Evolutionary conservation across 2,888 invertebrate genomes (phyloP).

Genomic region (Ethmia dodecea): DNA sequence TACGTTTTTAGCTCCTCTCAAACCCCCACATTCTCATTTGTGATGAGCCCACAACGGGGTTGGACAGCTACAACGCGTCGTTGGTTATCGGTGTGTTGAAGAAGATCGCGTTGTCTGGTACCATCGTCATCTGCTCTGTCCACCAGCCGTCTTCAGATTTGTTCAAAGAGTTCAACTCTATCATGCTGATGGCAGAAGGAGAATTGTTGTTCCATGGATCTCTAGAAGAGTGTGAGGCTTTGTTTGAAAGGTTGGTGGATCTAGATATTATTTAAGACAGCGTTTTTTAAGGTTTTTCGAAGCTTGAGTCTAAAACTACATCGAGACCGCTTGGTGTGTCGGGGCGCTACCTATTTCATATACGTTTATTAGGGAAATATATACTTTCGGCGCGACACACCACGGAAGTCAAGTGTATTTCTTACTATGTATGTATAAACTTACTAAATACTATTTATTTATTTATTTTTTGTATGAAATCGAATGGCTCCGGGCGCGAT

Average conservation of each 20-base stretch:
- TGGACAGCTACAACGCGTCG: slow-evolving; percentile 92
- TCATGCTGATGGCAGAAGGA: slow-evolving; percentile 87
- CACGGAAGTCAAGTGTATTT: no score
- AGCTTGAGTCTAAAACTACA: no score
- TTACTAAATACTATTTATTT: no score
- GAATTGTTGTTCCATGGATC: slow-evolving; percentile 86
- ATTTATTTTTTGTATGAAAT: no score
- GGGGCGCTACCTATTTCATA: no score
- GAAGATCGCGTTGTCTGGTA: slow-evolving; percentile 79
- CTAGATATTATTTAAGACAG: no score
- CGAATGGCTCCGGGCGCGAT: no score
- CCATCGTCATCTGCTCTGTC: slow-evolving; percentile 89
- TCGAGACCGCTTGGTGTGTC: no score
- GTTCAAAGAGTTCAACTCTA: slow-evolving; percentile 86
- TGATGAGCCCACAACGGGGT: slow-evolving; percentile 95
- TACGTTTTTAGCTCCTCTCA: slow-evolving; percentile 84
- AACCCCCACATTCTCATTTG: slow-evolving; percentile 93
- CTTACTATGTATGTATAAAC: no score
- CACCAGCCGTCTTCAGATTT: slow-evolving; percentile 94
- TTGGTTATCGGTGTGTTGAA: slow-evolving; percentile 84
- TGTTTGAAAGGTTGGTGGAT: slow-evolving; percentile 81
- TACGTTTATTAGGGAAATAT: no score
- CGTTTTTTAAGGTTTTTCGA: no score
- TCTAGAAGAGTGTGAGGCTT: slow-evolving; percentile 77
- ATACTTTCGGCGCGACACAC: no score